Evolutionary conservation across 2,888 invertebrate species (phyloP).

Genomic region (Dryococelus australis): DNA sequence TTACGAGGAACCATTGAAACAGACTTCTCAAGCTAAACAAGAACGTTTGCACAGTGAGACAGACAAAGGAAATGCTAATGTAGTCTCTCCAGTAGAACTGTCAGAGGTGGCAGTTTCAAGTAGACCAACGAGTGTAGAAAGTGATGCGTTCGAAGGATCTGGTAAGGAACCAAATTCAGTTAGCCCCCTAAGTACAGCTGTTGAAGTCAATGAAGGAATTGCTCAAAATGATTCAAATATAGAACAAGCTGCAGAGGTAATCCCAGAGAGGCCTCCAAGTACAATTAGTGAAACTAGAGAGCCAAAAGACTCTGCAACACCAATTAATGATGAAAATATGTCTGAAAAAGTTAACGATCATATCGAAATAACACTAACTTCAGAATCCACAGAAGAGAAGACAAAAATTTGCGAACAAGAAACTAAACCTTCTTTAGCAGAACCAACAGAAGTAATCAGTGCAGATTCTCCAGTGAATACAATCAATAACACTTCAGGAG

Average conservation of each 20-base stretch:
- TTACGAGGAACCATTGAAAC: not conserved
- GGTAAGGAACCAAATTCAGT: not conserved
- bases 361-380: not conserved
- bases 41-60: not conserved
- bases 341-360: not conserved
- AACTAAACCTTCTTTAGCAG: not conserved
- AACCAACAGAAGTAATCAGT: not conserved
- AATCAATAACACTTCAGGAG: not conserved
- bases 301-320: not conserved
- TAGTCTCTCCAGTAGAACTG: not conserved
- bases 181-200: not conserved
- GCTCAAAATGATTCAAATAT: not conserved
- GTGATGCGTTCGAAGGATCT: not conserved
- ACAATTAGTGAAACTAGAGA: not conserved
- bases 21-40: not conserved
- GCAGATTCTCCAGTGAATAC: not conserved
- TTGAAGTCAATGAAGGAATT: not conserved
- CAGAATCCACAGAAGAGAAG: not conserved
- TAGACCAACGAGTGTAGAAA: not conserved
- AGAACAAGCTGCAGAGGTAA: not conserved
- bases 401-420: not conserved
- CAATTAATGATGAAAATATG: not conserved
- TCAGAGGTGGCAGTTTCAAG: not conserved
- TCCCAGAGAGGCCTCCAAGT: not conserved
- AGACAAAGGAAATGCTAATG: not conserved